phyloP scores from a whole-genome alignment of 2,888 invertebrate genomes.

The Kryphioiulus occultus region DNA sequence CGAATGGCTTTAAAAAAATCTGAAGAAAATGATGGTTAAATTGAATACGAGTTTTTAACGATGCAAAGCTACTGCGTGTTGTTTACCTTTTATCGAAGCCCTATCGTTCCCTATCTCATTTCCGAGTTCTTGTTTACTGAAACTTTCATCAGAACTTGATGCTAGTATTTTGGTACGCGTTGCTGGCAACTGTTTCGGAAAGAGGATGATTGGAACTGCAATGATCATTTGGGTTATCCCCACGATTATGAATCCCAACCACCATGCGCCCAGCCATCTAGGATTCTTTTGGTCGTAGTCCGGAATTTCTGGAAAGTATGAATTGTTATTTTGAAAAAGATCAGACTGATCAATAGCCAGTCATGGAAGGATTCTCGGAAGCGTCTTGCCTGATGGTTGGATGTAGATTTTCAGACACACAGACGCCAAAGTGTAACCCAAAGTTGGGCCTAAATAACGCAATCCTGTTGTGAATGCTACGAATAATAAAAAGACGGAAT shows the following conservation, averaged over 20 bases:
- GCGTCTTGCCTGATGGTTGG: neutral
- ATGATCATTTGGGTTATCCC: constrained; percentile 55
- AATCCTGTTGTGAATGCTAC: constrained; percentile 25
- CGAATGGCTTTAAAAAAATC: constrained; percentile 46
- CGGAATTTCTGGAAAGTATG: constrained; percentile 55
- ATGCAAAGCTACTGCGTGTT: too few relatives aligned
- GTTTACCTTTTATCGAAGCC: neutral
- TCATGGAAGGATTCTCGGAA: neutral
- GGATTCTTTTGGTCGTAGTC: constrained; percentile 56
- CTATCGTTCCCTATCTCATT: neutral
- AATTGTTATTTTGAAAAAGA: neutral
- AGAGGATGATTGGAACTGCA: constrained; percentile 56
- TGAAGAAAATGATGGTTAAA: neutral
- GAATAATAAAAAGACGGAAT: neutral
- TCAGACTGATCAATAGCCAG: neutral
- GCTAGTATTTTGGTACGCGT: constrained; percentile 18
- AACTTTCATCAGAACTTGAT: neutral
- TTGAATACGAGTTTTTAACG: too few relatives aligned
- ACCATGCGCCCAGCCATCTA: constrained; percentile 58
- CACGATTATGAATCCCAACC: constrained; percentile 57
- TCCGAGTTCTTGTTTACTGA: neutral
- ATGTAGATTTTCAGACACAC: constrained; percentile 47
- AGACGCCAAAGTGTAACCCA: constrained; percentile 47
- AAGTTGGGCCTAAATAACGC: constrained; percentile 37
- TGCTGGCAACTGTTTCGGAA: constrained; percentile 55